Evolutionary conservation across 2,888 invertebrate genomes (phyloP), one percentile per base, ranked within the genome.

Genomic region (Scrobipalpa costella): DNA sequence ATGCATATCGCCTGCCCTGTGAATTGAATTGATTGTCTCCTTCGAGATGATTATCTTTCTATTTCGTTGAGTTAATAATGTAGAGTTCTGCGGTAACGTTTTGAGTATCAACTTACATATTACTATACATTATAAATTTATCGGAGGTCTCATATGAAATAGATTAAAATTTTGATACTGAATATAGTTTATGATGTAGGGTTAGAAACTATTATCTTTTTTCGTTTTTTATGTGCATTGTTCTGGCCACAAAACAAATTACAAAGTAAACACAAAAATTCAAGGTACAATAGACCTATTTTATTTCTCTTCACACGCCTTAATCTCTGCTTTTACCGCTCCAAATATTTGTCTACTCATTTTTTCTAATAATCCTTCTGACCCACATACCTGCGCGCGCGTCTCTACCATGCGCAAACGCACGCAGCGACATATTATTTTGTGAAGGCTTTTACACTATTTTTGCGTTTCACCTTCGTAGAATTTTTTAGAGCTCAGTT

Each of bases 11-110:
- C 67, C 70, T 69, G 73, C 69, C 70, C 66, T 68, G 70, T 74
- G 74, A 76, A 76, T 77, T 73, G 75, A 78, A 74, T 71, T 71
- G 71, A 78, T 72, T 69, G 73, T 73, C 71, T 71, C 64, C 67
- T 66, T 60, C 13, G 33, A 66, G 67, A 65, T 65, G 55, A 63
- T 60, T 64, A 67, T 68, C 69, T 64, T 50, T 67, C 65, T 59
- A 67, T 69, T 66, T 68, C 66, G 61, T 60, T 62, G 62, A 62
- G 63, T 66, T 65, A 67, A 67, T 64, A 67, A 62, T 58, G 27
- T 44, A 15, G 40, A 21, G 33, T 55, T 33, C 55, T 33, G 50
- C 50, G 50, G 47, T 27, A 17, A 21, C 21, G 27, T 27, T 52
- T 52, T 19, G 27, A 21, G 6, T n/a, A n/a, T n/a, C n/a, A n/a